Conservation (phyloP, 2,888 invertebrate genomes). For the Schrankia costaestrigalis region DNA sequence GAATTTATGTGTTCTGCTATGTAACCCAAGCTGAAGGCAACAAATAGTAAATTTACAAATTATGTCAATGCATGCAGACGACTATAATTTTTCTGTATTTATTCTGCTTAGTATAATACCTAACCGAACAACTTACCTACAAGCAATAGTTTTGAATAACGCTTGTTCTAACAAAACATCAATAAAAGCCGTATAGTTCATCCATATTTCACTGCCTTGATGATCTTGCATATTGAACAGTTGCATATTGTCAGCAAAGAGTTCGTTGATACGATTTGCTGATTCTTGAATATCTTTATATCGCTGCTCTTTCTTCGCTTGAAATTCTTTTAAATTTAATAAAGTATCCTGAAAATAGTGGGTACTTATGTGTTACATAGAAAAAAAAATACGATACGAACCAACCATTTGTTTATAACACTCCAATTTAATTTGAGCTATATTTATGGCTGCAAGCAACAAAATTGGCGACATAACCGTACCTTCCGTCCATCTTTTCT, state of each 20-base stretch:
- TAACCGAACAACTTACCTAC: slow-evolving; percentile 77
- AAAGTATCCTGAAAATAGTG: slow-evolving; percentile 87
- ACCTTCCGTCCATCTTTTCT: slow-evolving; percentile 91
- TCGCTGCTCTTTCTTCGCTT: slow-evolving; percentile 88
- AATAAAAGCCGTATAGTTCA: slow-evolving; percentile 91
- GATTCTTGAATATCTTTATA: slow-evolving; percentile 88
- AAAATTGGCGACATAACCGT: no score
- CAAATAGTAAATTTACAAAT: no score
- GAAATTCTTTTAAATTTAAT: slow-evolving; percentile 89
- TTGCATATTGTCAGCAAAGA: slow-evolving; percentile 90
- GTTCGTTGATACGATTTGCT: slow-evolving; percentile 85
- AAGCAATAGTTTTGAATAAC: slow-evolving; percentile 89
- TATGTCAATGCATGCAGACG: no score
- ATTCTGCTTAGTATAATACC: no score
- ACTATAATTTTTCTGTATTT: no score
- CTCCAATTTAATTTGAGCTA: no score
- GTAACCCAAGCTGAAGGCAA: slow-evolving; percentile 87
- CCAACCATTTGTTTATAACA: no score
- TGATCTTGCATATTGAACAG: slow-evolving; percentile 88
- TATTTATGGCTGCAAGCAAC: no score
- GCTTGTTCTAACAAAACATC: slow-evolving; percentile 92
- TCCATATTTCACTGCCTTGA: slow-evolving; percentile 86
- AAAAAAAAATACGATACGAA: no score
- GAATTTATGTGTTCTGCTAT: slow-evolving; percentile 95
- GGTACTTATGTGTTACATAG: no score